Percentiles rank a stretch among this genome's conserved stretches.
Evolutionary conservation across 2,113 vertebrate genomes (phyloP).

Genomic region (Petaurus breviceps): DNA sequence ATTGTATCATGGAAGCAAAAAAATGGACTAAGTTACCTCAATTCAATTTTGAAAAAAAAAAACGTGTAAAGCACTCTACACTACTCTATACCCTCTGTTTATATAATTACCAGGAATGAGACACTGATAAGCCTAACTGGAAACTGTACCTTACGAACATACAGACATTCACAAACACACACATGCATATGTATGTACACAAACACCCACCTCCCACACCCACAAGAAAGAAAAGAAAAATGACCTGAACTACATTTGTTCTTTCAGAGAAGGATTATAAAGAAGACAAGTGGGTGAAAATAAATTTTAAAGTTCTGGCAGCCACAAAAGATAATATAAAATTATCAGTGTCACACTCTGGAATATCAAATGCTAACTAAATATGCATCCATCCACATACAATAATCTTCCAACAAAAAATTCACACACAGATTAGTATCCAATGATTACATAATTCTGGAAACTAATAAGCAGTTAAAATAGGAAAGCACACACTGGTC

Average conservation of each 20-base stretch:
- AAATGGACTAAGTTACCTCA: background rate
- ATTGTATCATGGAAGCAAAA: background rate
- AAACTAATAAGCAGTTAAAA: background rate
- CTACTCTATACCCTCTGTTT: background rate
- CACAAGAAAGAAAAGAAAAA: background rate
- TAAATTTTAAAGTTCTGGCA: background rate
- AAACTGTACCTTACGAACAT: background rate
- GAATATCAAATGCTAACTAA: conserved; percentile 4
- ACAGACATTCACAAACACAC: no score
- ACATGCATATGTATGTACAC: no score
- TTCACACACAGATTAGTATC: background rate
- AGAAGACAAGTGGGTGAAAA: background rate
- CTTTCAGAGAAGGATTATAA: conserved; percentile 16
- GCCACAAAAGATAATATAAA: background rate
- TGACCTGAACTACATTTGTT: background rate
- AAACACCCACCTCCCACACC: no score
- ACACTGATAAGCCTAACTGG: background rate
- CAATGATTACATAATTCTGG: background rate
- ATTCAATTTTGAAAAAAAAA: background rate
- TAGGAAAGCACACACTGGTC: background rate
- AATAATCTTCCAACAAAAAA: conserved; percentile 7
- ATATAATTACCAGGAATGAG: background rate
- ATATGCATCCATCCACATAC: conserved; percentile 17
- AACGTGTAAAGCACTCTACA: background rate
- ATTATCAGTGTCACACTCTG: background rate